These are phyloP conservation scores for Drosophila simulans DNA, from an alignment of 1,140 invertebrate species.

Conservation along the genomic window DNA sequence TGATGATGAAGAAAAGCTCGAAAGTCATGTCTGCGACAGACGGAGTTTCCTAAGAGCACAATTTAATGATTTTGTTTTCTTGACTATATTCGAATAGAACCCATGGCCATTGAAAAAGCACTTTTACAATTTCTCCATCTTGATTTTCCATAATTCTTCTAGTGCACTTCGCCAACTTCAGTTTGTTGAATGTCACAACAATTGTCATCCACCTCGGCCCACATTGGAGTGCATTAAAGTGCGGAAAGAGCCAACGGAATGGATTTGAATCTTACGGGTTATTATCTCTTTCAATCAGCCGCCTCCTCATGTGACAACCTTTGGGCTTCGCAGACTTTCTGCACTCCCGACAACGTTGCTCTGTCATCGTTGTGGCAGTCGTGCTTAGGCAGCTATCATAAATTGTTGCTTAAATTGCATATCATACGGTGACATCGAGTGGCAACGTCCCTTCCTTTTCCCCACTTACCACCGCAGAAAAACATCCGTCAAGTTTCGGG, in stretches of 20 bases:
- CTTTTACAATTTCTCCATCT: neutral
- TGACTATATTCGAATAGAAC: neutral
- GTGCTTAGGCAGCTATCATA: constrained; percentile 67
- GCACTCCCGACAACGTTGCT: constrained; percentile 16
- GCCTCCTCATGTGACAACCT: constrained; percentile 21
- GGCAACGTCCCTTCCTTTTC: constrained; percentile 17
- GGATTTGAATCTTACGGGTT: constrained; percentile 48
- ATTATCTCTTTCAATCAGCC: constrained; percentile 73
- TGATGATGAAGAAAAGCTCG: neutral
- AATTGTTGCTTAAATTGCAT: constrained; percentile 73
- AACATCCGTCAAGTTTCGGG: constrained; percentile 43
- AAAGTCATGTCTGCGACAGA: constrained; percentile 9
- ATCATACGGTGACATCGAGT: constrained; percentile 64
- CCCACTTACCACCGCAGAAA: neutral
- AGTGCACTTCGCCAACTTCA: constrained; percentile 27
- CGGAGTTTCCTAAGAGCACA: neutral
- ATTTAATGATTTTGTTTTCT: constrained; percentile 19
- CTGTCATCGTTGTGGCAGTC: constrained; percentile 39
- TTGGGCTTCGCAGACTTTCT: constrained; percentile 18
- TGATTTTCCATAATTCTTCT: constrained; percentile 2
- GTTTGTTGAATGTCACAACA: constrained; percentile 23
- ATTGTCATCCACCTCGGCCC: constrained; percentile 23
- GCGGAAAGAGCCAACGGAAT: constrained; percentile 19
- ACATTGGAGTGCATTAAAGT: constrained; percentile 37
- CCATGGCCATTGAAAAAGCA: constrained; percentile 12